Conservation (phyloP, 64 coral and sea anemone genomes). For the Catalaphyllia jardinei region DNA sequence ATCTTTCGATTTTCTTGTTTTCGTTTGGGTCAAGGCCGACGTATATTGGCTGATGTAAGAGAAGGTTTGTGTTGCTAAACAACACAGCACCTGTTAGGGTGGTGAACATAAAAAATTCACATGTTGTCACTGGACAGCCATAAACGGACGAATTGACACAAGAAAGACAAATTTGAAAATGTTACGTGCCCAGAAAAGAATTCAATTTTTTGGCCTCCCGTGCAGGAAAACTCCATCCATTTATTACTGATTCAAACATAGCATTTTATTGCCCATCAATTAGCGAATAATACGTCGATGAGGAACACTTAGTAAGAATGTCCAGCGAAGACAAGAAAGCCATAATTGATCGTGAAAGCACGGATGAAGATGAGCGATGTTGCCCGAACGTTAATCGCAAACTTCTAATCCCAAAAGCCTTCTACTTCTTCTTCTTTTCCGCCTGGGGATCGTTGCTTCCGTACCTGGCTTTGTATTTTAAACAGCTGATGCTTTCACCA, state of each 20-base stretch:
- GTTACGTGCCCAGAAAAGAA: constrained; percentile 36
- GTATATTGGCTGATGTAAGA: neutral
- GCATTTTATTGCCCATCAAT: neutral
- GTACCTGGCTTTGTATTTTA: constrained; percentile 97
- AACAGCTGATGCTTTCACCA: constrained; percentile 93
- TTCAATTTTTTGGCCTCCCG: neutral
- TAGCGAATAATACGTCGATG: neutral
- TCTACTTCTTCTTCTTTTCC: constrained; percentile 99
- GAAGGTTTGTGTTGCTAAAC: neutral
- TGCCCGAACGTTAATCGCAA: constrained; percentile 94
- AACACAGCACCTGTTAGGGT: constrained; percentile 32
- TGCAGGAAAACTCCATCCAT: neutral
- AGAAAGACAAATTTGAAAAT: constrained; percentile 4
- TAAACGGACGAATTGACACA: constrained; percentile 31
- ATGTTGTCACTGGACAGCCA: constrained; percentile 35
- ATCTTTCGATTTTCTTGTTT: neutral
- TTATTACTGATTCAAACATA: neutral
- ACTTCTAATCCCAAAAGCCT: constrained; percentile 91
- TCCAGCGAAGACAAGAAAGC: constrained; percentile 67
- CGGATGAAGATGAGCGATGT: constrained; percentile 53
- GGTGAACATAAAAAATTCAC: constrained; percentile 46
- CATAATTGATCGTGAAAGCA: constrained; percentile 40
- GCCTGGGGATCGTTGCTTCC: constrained; percentile 95
- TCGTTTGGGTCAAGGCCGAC: neutral
- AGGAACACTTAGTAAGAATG: constrained; percentile 6